These are phyloP conservation scores for Drosophila melanogaster DNA, from an alignment of 1,140 invertebrate species.

Conservation along the genomic window Release_6_plus_ISO1_MT NT_033777.3:22580001-22580500, in stretches of 20 bases:
- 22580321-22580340: conserved; percentile 60
- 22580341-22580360: conserved; percentile 66
- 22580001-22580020: background rate
- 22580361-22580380: conserved; percentile 43
- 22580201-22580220: conserved; percentile 76
- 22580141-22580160: conserved; percentile 72
- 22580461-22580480: conserved; percentile 24
- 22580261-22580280: conserved; percentile 79
- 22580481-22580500: background rate
- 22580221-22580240: conserved; percentile 72
- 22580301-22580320: conserved; percentile 74
- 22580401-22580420: conserved; percentile 17
- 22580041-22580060: conserved; percentile 18
- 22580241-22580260: conserved; percentile 78
- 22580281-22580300: conserved; percentile 80
- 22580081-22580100: conserved; percentile 33
- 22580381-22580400: conserved; percentile 26
- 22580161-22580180: conserved; percentile 56
- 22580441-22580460: conserved; percentile 17
- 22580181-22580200: conserved; percentile 46
- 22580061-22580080: conserved; percentile 13
- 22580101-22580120: conserved; percentile 72
- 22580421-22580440: background rate
- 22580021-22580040: conserved; percentile 52
- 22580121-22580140: conserved; percentile 76